phyloP scores from a whole-genome alignment of 2,888 invertebrate genomes.

The Caenorhabditis angaria region DNA sequence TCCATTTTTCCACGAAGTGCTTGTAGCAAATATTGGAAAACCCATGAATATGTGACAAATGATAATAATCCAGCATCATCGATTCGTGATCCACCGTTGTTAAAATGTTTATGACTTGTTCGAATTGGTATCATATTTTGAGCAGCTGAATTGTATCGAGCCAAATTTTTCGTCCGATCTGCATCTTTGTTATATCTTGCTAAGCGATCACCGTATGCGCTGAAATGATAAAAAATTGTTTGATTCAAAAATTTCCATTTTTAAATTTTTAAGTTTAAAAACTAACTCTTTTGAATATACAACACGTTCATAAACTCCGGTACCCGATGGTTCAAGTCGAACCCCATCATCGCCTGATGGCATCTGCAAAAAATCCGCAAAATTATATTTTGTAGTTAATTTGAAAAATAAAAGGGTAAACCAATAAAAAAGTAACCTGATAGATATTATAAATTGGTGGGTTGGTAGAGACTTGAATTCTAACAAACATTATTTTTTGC shows the following conservation, averaged over 20 bases:
- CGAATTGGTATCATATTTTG: constrained; percentile 36
- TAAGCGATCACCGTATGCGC: neutral
- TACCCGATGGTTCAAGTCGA: constrained; percentile 24
- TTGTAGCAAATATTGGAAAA: constrained; percentile 73
- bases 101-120: constrained; percentile 16
- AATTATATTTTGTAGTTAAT: neutral
- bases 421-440: neutral
- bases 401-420: neutral
- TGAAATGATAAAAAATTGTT: neutral
- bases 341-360: constrained; percentile 26
- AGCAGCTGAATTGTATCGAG: constrained; percentile 24
- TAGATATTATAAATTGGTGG: neutral
- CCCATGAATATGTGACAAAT: constrained; percentile 74
- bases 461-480: neutral
- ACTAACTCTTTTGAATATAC: constrained; percentile 38
- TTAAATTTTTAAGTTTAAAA: neutral
- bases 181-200: constrained; percentile 14
- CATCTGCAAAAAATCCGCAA: constrained; percentile 24
- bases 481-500: neutral
- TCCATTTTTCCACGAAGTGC: constrained; percentile 63
- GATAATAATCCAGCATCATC: constrained; percentile 73
- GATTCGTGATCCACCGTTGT: constrained; percentile 61
- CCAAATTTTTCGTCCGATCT: constrained; percentile 16
- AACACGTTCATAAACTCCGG: constrained; percentile 41
- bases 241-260: neutral